Evolutionary conservation across 2,797 vertebrate species (phyloP), one percentile per base, ranked within the genome.

Genomic region (Neosalanx taihuensis): DNA sequence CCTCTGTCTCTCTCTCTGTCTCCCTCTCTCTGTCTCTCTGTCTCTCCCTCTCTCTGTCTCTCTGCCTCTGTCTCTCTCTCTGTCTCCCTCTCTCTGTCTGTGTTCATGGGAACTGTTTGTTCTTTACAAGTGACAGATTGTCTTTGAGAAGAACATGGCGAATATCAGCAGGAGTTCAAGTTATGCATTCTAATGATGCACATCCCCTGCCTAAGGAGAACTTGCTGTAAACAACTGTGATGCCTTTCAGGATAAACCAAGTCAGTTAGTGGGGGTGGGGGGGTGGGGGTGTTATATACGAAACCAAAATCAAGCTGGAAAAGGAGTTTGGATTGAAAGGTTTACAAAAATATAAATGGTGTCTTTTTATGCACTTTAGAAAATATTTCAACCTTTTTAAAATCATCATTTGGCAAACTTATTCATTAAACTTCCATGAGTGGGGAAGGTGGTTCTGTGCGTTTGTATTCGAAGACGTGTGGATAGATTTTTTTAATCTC

Each of bases 351-450:
- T 65, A 62, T 63, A 65, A 71, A 46, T 67, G 68, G 67, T 78
- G 33, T 83, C 60, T 49, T 86, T 75, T 78, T 74, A 70, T 84
- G 81, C 81, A 81, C 77, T 85, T 86, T 76, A 71, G 35, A 67
- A 59, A 9, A 18, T 20, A 41, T 72, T 75, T 69, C 41, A 15
- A 72, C 33, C 67, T 56, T 41, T 66, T 72, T 64, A 35, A 72
- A 83, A 69, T 10, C 65, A 2, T 56, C 15, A 64, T 31, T 41
- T 72, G 23, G 51, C 5, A 20, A 72, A 41, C 13, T 41, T 5
- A 62, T 69, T 10, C 67, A 61, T 23, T 20, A 17, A 68, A 72
- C 79, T 30, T 60, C 51, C 37, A 41, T 41, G 10, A 12, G 59
- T 66, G 67, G 12, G 0, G n/a, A n/a, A 49, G 67, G 33, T 17